Percentiles rank a stretch among this genome's conserved stretches.
phyloP scores from a whole-genome alignment of 2,113 vertebrate species.

The Pteropus alecto region DNA sequence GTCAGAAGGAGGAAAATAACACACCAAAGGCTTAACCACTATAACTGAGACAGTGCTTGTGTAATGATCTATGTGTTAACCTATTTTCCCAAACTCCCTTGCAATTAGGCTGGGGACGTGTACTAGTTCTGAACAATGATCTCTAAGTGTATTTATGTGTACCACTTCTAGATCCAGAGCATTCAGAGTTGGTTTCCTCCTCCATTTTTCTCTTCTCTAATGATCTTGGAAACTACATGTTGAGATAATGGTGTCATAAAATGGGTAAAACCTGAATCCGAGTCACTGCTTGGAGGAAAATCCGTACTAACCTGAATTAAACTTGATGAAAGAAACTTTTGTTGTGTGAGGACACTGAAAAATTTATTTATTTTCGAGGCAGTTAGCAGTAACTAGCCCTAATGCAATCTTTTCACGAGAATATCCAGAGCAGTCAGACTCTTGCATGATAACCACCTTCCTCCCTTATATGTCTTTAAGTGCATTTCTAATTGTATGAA shows the following conservation, averaged over 20 bases:
- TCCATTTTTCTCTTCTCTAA: not conserved
- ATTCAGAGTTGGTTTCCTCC: not conserved
- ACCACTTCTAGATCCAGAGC: not conserved
- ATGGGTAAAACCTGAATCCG: not conserved
- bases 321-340: not conserved
- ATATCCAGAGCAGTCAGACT: not conserved
- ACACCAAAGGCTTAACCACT: not conserved
- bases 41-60: not conserved
- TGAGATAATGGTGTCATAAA: not conserved
- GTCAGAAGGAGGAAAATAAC: not conserved
- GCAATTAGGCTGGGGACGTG: not conserved
- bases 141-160: not conserved
- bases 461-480: not conserved
- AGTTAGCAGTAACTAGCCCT: not conserved
- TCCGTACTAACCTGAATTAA: not conserved
- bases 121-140: not conserved
- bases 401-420: not conserved
- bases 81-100: not conserved
- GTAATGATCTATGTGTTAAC: not conserved
- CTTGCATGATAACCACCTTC: not conserved
- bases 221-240: not conserved
- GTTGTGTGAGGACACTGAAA: not conserved
- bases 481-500: not conserved
- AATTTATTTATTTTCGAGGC: not conserved
- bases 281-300: not conserved